These are phyloP conservation scores for Branchellion lobata DNA, from an alignment of 2,888 invertebrate genomes.

Conservation along the genomic window DNA sequence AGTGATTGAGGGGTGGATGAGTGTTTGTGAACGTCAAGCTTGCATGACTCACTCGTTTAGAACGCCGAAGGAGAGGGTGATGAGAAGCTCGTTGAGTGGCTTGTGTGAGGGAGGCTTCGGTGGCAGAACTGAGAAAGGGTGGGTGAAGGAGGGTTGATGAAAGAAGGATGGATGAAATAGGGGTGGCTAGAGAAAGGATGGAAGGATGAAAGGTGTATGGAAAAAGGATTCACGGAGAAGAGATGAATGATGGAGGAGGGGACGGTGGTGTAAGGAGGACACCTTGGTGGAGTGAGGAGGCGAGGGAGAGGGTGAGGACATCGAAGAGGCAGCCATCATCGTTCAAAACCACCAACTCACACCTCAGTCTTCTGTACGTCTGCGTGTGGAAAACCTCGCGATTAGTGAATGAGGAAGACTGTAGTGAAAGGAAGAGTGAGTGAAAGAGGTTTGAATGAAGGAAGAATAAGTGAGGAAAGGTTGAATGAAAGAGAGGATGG, in stretches of 20 bases:
- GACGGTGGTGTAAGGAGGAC: no score
- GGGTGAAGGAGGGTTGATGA: no score
- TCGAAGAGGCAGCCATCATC: conserved; percentile 26
- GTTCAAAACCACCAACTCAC: conserved; percentile 25
- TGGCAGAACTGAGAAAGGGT: no score
- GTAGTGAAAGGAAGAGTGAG: no score
- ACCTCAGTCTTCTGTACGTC: neutral
- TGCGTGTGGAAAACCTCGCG: no score
- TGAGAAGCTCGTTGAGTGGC: neutral
- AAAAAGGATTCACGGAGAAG: no score
- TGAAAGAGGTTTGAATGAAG: no score
- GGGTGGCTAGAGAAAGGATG: neutral
- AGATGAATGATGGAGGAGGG: no score
- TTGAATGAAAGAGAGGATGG: no score
- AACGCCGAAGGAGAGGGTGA: neutral
- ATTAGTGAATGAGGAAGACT: neutral
- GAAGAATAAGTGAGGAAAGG: no score
- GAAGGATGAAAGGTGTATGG: no score
- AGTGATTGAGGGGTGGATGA: no score
- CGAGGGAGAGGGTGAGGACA: conserved; percentile 13
- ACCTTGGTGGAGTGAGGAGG: conserved; percentile 11
- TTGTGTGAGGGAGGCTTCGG: neutral
- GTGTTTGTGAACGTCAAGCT: neutral
- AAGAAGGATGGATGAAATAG: neutral
- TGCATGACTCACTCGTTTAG: neutral